Evolutionary conservation across 2,797 vertebrate genomes (phyloP), one percentile per base, ranked within the genome.

Genomic region (Gymnopithys bicolor): DNA sequence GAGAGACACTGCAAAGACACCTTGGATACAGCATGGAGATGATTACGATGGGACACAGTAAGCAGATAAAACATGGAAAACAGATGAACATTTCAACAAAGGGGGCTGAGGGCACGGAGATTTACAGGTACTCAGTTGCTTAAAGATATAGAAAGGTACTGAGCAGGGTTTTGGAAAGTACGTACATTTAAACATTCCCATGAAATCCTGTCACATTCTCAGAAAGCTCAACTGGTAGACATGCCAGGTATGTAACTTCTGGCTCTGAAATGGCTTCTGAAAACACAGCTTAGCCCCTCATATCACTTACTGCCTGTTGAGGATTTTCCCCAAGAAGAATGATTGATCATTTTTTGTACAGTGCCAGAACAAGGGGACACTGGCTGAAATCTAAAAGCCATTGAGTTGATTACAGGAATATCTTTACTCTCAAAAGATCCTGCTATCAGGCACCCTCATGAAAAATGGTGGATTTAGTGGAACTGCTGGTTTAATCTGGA

Each of bases 41-140:
- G 22, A 58, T 30, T 46, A 76, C 0, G 0, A 76, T 73, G 64
- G 22, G 41, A 87, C 18, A 41, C 0, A 0, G 10, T 14, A 79
- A 30, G 21, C 8, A 63, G 28, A 21, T 52, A 63, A 41, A 89
- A 59, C 60, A 67, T 6, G 52, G 41, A 90, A 81, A 89, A 64
- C 2, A 68, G 28, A 52, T 4, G 2, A 80, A 49, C 8, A 30
- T 52, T 85, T 83, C 70, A 81, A 71, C 19, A 30, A 52, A 49
- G 7, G 4, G 30, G 22, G 8, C 7, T 30, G 49, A 81, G 14
- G 10, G 11, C 11, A 4, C 35, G 73, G 27, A 32, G 55, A 69
- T 84, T 62, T 52, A 77, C 79, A 87, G 15, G 41, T 33, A 81
- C 7, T 48, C 33, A 32, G 63, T 53, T 24, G 28, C 58, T 53